phyloP scores from a whole-genome alignment of 2,888 invertebrate genomes.

The Cheilosia pagana region DNA sequence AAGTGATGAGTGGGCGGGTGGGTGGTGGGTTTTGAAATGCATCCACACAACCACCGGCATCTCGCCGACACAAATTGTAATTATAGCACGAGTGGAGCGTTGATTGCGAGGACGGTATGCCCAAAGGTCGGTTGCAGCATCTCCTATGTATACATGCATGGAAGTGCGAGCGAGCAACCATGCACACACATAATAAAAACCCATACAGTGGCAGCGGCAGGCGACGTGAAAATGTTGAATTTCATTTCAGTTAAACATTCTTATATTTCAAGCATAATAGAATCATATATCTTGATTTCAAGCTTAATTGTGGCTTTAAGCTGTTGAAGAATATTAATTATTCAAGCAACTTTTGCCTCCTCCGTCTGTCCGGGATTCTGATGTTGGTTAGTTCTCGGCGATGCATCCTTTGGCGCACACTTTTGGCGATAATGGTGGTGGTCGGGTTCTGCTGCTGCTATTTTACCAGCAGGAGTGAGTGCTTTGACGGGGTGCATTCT shows the following conservation, averaged over 20 bases:
- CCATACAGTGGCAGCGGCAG: constrained; percentile 10
- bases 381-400: constrained; percentile 24
- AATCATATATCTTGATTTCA: constrained; percentile 76
- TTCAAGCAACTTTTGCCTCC: constrained; percentile 74
- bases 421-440: constrained; percentile 35
- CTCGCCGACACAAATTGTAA: constrained; percentile 52
- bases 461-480: constrained; percentile 16
- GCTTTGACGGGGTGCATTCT: constrained; percentile 40
- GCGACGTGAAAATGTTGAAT: constrained; percentile 47
- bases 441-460: constrained; percentile 14
- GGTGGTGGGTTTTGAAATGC: constrained; percentile 19
- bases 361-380: constrained; percentile 23
- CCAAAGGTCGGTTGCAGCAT: constrained; percentile 33
- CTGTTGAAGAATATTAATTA: constrained; percentile 77
- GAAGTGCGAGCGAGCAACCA: not conserved
- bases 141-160: not conserved
- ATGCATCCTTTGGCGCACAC: constrained; percentile 11
- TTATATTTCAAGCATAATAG: constrained; percentile 76
- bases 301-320: constrained; percentile 76
- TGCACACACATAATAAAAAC: not conserved
- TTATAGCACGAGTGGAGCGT: constrained; percentile 39
- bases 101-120: constrained; percentile 45
- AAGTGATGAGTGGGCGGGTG: not conserved
- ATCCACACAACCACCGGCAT: constrained; percentile 17
- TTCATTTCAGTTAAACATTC: constrained; percentile 73